phyloP scores from a whole-genome alignment of 1,140 invertebrate species.

The Drosophila watanabei region DNA sequence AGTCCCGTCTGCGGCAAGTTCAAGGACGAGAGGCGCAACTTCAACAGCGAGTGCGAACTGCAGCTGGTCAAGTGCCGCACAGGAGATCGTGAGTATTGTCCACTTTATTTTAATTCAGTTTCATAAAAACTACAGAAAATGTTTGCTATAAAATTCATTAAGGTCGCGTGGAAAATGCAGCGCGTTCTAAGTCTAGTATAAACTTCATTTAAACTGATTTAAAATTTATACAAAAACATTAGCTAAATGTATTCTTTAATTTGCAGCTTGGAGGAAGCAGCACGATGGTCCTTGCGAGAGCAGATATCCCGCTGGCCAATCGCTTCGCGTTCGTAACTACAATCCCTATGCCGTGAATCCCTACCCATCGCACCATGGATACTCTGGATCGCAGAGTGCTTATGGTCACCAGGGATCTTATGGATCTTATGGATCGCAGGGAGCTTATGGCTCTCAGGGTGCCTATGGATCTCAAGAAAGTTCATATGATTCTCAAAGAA shows the following conservation, averaged over 20 bases:
- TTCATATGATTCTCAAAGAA: background rate
- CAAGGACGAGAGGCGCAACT: constrained; percentile 23
- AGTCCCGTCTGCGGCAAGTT: constrained; percentile 27
- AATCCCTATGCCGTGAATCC: constrained; percentile 31
- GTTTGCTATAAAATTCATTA: background rate
- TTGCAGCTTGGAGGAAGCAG: constrained; percentile 27
- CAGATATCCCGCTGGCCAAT: constrained; percentile 27
- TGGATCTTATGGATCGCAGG: background rate
- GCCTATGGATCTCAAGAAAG: background rate
- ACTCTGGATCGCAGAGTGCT: background rate
- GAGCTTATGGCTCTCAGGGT: background rate
- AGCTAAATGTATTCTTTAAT: background rate
- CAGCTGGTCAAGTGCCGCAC: constrained; percentile 48
- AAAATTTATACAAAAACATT: background rate
- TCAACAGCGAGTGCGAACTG: constrained; percentile 29
- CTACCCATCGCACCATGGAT: background rate
- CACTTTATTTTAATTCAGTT: no score
- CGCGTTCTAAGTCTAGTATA: background rate
- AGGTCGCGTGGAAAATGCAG: background rate
- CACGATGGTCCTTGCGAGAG: constrained; percentile 32
- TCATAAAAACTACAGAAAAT: background rate
- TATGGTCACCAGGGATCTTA: constrained; percentile 2
- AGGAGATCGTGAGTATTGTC: constrained; percentile 23
- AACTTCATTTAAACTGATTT: background rate
- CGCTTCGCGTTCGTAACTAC: constrained; percentile 15